Evolutionary conservation across 2,888 invertebrate genomes (phyloP).

Genomic region (Plebejus melissa): DNA sequence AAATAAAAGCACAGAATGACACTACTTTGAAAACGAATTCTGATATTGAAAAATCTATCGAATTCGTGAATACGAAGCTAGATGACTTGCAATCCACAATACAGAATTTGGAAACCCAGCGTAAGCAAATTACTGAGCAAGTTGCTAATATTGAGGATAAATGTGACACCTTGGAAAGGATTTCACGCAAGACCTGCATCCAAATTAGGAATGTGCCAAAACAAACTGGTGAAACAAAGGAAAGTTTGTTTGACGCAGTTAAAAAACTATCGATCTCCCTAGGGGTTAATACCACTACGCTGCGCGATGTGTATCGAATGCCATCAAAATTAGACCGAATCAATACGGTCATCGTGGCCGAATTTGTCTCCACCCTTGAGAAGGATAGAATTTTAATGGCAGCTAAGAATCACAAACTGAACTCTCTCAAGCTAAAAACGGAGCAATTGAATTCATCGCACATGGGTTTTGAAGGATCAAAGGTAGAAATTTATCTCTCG

Average conservation of each 20-base stretch:
- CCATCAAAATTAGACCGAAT: neutral
- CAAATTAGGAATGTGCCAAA: neutral
- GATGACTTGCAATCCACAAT: neutral
- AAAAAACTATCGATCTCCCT: neutral
- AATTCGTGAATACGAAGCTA: neutral
- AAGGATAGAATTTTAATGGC: neutral
- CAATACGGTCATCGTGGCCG: neutral
- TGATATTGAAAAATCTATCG: neutral
- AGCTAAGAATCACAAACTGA: neutral
- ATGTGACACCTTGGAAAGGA: constrained; percentile 1
- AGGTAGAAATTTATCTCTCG: constrained; percentile 14
- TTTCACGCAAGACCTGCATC: neutral
- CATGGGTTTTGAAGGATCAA: neutral
- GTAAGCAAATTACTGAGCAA: neutral
- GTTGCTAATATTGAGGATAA: neutral
- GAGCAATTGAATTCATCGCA: constrained; percentile 5
- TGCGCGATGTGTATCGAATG: neutral
- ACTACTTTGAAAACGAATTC: neutral
- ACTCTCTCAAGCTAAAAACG: neutral
- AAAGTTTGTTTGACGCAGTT: neutral
- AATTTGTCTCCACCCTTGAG: neutral
- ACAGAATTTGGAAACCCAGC: neutral
- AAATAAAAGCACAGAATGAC: neutral
- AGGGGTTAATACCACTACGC: neutral
- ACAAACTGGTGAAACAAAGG: neutral